Conservation (phyloP, 2,888 invertebrate genomes). For the Baronia brevicornis region DNA sequence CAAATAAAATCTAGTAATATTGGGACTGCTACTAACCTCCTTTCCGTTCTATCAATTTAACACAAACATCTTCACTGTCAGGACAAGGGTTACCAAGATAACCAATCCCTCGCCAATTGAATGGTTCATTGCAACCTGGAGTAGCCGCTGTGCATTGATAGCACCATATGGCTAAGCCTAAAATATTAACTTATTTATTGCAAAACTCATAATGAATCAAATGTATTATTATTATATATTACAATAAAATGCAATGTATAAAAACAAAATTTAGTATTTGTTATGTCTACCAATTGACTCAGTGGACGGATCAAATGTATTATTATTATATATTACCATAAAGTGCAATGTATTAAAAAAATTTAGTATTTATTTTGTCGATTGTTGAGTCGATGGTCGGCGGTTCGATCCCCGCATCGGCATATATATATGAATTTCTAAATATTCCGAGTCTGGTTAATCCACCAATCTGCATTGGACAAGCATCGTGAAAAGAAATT, state of each 20-base stretch:
- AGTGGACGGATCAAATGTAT: not conserved
- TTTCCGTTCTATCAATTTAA: slow-evolving; percentile 90
- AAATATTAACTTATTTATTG: slow-evolving; percentile 11
- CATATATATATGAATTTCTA: too few relatives aligned
- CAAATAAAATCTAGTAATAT: not conserved
- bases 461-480: too few relatives aligned
- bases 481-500: too few relatives aligned
- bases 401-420: too few relatives aligned
- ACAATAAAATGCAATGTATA: too few relatives aligned
- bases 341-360: too few relatives aligned
- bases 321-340: slow-evolving; percentile 1
- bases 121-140: slow-evolving; percentile 89
- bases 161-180: slow-evolving; percentile 84
- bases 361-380: too few relatives aligned
- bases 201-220: not conserved
- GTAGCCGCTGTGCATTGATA: slow-evolving; percentile 92
- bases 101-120: slow-evolving; percentile 86
- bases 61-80: slow-evolving; percentile 89
- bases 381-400: too few relatives aligned
- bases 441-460: too few relatives aligned
- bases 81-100: slow-evolving; percentile 88
- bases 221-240: not conserved
- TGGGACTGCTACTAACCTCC: slow-evolving; percentile 80
- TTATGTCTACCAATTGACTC: too few relatives aligned
- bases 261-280: too few relatives aligned